These are phyloP conservation scores for Drosophila yooni DNA, from an alignment of 2,888 invertebrate genomes.

Conservation along the genomic window DNA sequence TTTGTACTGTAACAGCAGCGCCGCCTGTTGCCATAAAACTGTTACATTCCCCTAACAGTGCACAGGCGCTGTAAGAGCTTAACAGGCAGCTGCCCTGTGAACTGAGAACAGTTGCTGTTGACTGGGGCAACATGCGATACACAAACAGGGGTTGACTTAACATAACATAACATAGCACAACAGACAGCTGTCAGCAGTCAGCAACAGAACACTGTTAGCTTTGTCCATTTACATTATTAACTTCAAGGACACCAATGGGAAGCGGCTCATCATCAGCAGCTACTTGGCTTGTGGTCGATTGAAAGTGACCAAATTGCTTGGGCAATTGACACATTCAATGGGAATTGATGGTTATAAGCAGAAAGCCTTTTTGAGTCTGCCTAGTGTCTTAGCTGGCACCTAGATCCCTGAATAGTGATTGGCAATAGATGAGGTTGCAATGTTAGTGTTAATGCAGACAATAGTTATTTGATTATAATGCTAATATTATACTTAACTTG, in stretches of 20 bases:
- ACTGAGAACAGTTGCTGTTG: constrained; percentile 59
- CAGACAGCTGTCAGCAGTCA: constrained; percentile 10
- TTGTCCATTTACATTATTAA: constrained; percentile 29
- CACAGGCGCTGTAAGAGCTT: neutral
- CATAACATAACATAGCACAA: constrained; percentile 1
- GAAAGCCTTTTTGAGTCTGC: constrained; percentile 28
- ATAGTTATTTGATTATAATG: constrained; percentile 26
- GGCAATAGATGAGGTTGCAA: constrained; percentile 14
- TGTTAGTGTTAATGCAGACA: constrained; percentile 5
- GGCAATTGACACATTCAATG: constrained; percentile 57
- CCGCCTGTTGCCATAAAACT: constrained; percentile 21
- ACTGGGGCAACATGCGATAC: constrained; percentile 27
- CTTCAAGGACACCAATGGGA: constrained; percentile 36
- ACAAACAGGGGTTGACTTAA: constrained; percentile 36
- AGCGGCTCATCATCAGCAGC: constrained; percentile 13
- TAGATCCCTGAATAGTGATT: constrained; percentile 23
- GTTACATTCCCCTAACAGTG: constrained; percentile 29
- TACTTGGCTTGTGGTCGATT: constrained; percentile 13
- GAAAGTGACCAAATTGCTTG: constrained; percentile 48
- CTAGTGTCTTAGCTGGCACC: constrained; percentile 6
- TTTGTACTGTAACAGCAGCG: neutral
- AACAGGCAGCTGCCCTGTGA: constrained; percentile 31
- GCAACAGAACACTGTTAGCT: neutral
- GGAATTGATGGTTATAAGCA: constrained; percentile 29
- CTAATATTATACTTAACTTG: constrained; percentile 14